A percentile compares a stretch with the other conserved stretches of the same genome.
phyloP scores from a whole-genome alignment of 37 sponge, comb jelly and placozoan genomes.

The Cliona cf. orientalis region DNA sequence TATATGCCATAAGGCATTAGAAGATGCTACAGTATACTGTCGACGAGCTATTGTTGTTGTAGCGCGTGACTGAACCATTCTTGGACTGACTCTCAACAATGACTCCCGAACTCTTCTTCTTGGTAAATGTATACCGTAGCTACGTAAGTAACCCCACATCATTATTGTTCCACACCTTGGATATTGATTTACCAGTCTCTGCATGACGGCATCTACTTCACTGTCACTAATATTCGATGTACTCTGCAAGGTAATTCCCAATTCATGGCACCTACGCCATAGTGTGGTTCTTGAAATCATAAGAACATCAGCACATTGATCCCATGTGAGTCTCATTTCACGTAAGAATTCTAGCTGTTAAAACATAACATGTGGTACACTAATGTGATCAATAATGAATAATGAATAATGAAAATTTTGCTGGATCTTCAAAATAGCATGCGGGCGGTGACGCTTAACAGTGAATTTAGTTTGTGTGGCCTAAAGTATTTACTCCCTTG shows the following conservation, averaged over 20 bases:
- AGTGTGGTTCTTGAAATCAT: conserved; percentile 18
- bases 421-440: too few species aligned
- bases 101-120: conserved; percentile 23
- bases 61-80: conserved; percentile 17
- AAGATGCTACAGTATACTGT: conserved; percentile 15
- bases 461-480: too few species aligned
- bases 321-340: not conserved
- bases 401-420: too few species aligned
- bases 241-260: not conserved
- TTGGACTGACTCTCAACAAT: conserved; percentile 35
- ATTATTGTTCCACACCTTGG: not conserved
- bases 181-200: not conserved
- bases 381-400: not conserved
- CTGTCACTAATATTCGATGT: not conserved
- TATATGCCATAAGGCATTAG: conserved; percentile 30
- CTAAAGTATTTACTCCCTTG: too few species aligned
- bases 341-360: not conserved
- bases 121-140: conserved; percentile 39
- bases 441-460: too few species aligned
- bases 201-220: not conserved
- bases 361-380: not conserved
- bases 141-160: conserved; percentile 24
- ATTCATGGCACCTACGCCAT: not conserved
- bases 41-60: conserved; percentile 11
- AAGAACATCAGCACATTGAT: conserved; percentile 3